phyloP scores from a whole-genome alignment of 2,888 invertebrate genomes.

The Papilio gigon region DNA sequence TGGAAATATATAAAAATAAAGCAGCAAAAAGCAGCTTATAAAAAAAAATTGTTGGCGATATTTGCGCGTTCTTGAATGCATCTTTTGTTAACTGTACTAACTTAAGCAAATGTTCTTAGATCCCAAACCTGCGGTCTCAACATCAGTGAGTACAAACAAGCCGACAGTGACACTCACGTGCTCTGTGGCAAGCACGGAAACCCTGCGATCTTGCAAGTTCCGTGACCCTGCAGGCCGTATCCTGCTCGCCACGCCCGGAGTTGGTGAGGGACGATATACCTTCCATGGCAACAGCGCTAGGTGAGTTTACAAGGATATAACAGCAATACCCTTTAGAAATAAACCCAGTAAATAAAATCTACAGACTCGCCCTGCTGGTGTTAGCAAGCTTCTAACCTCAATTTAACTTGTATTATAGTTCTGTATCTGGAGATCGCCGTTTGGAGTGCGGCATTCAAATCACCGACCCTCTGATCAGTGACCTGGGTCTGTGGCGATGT shows the following conservation, averaged over 20 bases:
- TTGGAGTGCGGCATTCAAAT: conserved; percentile 66
- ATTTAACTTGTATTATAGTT: conserved; percentile 50
- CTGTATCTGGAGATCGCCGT: conserved; percentile 49
- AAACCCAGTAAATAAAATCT: neutral
- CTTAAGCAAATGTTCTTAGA: conserved; percentile 54
- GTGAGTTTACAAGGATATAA: conserved; percentile 47
- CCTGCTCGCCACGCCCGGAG: conserved; percentile 60
- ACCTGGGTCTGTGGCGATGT: conserved; percentile 72
- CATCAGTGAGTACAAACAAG: conserved; percentile 51
- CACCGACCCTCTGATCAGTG: conserved; percentile 50
- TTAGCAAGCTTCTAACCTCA: too few relatives aligned
- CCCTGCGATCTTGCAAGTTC: conserved; percentile 64
- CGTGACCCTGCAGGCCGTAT: conserved; percentile 59
- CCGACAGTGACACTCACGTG: conserved; percentile 60
- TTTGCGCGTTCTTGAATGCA: too few relatives aligned
- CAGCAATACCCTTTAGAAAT: neutral
- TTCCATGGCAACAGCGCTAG: conserved; percentile 54
- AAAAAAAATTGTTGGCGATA: too few relatives aligned
- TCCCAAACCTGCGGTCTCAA: conserved; percentile 54
- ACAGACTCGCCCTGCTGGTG: too few relatives aligned
- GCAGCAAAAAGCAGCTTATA: too few relatives aligned
- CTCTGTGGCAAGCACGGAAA: conserved; percentile 51
- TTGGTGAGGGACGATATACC: conserved; percentile 61
- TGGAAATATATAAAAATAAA: too few relatives aligned
- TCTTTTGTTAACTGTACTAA: too few relatives aligned